Conservation (phyloP, 2,113 vertebrate genomes). For the Hippoglossus stenolepis region DNA sequence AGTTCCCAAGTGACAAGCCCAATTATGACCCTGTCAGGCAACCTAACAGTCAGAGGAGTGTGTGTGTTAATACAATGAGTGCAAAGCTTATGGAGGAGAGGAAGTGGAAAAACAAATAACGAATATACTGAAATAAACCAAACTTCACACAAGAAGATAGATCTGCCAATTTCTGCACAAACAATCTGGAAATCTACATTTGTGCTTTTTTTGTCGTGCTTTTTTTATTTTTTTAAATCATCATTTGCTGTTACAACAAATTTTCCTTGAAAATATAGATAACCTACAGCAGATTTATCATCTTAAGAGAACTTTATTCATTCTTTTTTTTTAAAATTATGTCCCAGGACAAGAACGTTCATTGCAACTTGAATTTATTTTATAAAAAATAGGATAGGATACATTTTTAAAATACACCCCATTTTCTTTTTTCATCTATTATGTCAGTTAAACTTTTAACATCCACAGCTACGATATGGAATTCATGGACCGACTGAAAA, state of each 20-base stretch:
- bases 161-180: too few relatives aligned
- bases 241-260: too few relatives aligned
- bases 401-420: too few relatives aligned
- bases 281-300: too few relatives aligned
- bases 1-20: conserved; percentile 75
- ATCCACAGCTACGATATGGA: background rate
- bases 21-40: conserved; percentile 81
- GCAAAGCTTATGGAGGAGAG: conserved; percentile 29
- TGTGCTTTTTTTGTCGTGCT: too few relatives aligned
- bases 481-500: background rate
- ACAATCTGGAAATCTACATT: too few relatives aligned
- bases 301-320: too few relatives aligned
- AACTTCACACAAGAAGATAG: too few relatives aligned
- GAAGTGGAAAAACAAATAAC: conserved; percentile 2
- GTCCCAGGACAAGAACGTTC: background rate
- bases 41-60: conserved; percentile 49
- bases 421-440: background rate
- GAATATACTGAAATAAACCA: background rate
- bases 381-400: background rate
- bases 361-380: background rate
- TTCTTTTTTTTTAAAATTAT: background rate
- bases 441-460: background rate
- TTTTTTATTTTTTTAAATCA: too few relatives aligned
- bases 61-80: conserved; percentile 28
- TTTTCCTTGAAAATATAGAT: too few relatives aligned